Percentiles rank a stretch among this genome's conserved stretches.
Evolutionary conservation across 2,113 vertebrate genomes (phyloP).

Genomic region (Dissostichus mawsoni): DNA sequence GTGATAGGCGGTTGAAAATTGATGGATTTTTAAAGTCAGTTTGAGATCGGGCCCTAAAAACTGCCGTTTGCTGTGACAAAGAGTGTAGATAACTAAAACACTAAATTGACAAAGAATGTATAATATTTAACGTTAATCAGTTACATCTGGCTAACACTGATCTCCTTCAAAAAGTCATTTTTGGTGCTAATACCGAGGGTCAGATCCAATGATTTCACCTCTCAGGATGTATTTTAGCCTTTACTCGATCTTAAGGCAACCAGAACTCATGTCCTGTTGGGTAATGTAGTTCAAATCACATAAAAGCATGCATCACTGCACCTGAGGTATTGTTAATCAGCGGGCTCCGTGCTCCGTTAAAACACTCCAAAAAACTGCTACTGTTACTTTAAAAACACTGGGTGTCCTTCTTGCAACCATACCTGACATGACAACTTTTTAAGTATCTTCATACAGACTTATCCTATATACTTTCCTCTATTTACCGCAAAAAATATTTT

Average conservation of each 20-base stretch:
- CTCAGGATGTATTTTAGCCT: constrained; percentile 15
- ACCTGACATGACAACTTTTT: neutral
- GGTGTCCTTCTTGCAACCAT: constrained; percentile 12
- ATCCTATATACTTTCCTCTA: neutral
- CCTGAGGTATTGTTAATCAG: constrained; percentile 57
- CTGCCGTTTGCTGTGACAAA: neutral
- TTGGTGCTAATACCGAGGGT: neutral
- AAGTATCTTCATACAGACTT: neutral
- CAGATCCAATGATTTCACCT: neutral
- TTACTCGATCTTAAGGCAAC: constrained; percentile 2
- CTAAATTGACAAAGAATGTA: neutral
- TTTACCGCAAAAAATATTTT: no score
- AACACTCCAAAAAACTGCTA: constrained; percentile 43
- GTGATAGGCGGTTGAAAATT: no score
- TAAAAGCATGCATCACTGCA: constrained; percentile 37
- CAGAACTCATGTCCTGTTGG: constrained; percentile 1
- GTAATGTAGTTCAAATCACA: constrained; percentile 39
- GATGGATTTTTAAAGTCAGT: neutral
- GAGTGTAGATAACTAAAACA: neutral
- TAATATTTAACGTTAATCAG: neutral
- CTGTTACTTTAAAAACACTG: constrained; percentile 6
- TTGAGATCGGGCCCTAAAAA: neutral
- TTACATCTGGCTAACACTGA: neutral
- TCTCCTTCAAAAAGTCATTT: neutral
- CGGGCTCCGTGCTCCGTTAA: constrained; percentile 35